Evolutionary conservation across 2,888 invertebrate species (phyloP), one percentile per base, ranked within the genome.

Genomic region (Piscicola geometra): DNA sequence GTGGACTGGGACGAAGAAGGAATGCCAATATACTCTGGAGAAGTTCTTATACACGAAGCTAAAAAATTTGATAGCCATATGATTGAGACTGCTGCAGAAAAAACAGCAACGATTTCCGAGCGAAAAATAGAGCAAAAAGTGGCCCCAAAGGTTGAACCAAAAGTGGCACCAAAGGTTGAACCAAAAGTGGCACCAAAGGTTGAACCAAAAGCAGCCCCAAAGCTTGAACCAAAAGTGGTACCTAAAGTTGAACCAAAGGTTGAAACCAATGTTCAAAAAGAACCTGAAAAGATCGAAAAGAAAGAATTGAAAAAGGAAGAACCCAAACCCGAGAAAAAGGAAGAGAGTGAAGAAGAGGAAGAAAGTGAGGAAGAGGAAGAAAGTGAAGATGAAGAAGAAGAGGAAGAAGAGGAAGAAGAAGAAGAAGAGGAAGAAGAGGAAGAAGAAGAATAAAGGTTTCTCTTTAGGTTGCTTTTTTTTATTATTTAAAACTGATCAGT

Each of bases 1-100:
- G 72, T 79, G 21, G 75, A 73, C 64, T 79, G 78, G 76, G 71
- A 76, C 33, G 78, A 79, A 74, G 80, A 78, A 12, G 79, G 80
- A 15, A 72, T 79, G 41, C 80, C 80, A 33, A 47, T 75, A 1
- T 80, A 80, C 66, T 77, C 73, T 35, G 67, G 67, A 15, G 67
- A 33, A 15, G 32, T 35, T 30, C 9, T 33, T 3, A 67, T 35
- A 28, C 67, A n/a, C n/a, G 67, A 67, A n/a, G 28, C 67, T 32
- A 67, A 67, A 32, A 67, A 67, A 30, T 3, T 33, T 30, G 32
- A 67, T 2, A n/a, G 30, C 9, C 15, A n/a, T n/a, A n/a, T n/a
- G n/a, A n/a, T 12, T 25, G 64, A 15, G n/a, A 28, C 9, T 15
- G 30, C 12, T 15, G 64, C n/a, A 25, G 64, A 28, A 64, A 64